A percentile compares a stretch with the other conserved stretches of the same genome.
Evolutionary conservation across 2,113 vertebrate species (phyloP).

Genomic region (Symphodus melops): DNA sequence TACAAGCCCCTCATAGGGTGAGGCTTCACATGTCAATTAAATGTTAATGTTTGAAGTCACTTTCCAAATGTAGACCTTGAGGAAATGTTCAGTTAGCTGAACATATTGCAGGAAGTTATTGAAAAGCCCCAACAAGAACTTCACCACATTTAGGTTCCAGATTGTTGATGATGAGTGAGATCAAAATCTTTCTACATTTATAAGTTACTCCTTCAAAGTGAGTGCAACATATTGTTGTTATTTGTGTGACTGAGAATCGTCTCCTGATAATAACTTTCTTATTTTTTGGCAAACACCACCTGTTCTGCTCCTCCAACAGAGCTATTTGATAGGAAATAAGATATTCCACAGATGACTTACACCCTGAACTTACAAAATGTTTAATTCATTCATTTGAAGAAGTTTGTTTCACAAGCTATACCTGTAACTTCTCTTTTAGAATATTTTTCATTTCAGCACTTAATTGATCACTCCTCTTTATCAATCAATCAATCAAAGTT

Average conservation of each 20-base stretch:
- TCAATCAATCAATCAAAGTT: too few species aligned
- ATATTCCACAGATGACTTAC: not conserved
- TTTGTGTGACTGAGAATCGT: slow-evolving; percentile 13
- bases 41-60: not conserved
- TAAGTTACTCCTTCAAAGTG: not conserved
- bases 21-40: too few species aligned
- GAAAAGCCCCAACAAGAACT: not conserved
- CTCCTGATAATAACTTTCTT: slow-evolving; percentile 3
- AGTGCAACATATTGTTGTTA: not conserved
- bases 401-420: not conserved
- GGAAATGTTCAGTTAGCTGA: not conserved
- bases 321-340: slow-evolving; percentile 3
- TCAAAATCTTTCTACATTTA: slow-evolving; percentile 16
- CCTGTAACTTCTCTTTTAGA: not conserved
- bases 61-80: slow-evolving; percentile 7
- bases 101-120: not conserved
- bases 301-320: slow-evolving; percentile 14
- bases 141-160: slow-evolving; percentile 10
- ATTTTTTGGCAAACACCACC: slow-evolving; percentile 46
- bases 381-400: not conserved
- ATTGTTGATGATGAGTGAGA: slow-evolving; percentile 13
- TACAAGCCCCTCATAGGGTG: too few species aligned
- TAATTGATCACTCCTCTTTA: not conserved
- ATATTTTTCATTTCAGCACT: not conserved
- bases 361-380: not conserved